A percentile compares a stretch with the other conserved stretches of the same genome.
Evolutionary conservation across 2,888 invertebrate species (phyloP).

Genomic region (Hypercompe scribonia): DNA sequence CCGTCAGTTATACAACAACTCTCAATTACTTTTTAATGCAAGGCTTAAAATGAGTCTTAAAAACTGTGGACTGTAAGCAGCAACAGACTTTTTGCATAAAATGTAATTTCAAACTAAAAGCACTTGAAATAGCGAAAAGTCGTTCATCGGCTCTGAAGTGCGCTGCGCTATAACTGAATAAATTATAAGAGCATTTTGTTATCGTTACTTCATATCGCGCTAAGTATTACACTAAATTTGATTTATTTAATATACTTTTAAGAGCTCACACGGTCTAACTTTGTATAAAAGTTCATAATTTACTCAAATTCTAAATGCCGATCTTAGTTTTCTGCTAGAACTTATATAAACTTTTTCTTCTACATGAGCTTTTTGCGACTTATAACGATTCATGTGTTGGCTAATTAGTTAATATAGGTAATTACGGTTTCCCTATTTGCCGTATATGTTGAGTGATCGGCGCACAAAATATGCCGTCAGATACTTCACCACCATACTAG

Average conservation of each 20-base stretch:
- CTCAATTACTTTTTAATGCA: not conserved
- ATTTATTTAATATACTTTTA: not conserved
- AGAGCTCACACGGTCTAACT: not conserved
- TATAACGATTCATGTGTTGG: too few relatives aligned
- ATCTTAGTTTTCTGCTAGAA: not conserved
- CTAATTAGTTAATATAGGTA: not conserved
- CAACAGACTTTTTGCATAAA: not conserved
- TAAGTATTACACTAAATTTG: not conserved
- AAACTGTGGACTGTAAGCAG: not conserved
- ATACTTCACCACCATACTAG: too few relatives aligned
- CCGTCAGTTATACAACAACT: not conserved
- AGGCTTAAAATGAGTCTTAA: not conserved
- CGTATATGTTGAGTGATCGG: too few relatives aligned
- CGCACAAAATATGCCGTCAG: too few relatives aligned
- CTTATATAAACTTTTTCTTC: not conserved
- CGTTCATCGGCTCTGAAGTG: not conserved
- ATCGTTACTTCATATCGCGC: not conserved
- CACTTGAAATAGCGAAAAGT: slow-evolving; percentile 1
- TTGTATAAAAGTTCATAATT: not conserved
- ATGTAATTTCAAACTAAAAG: not conserved
- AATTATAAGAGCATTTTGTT: not conserved
- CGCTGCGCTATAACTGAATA: not conserved
- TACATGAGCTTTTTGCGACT: not conserved
- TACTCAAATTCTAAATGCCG: not conserved
- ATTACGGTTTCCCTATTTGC: too few relatives aligned